These are phyloP conservation scores for Anolis sagrei DNA, from an alignment of 2,113 vertebrate species.

Conservation along the genomic window DNA sequence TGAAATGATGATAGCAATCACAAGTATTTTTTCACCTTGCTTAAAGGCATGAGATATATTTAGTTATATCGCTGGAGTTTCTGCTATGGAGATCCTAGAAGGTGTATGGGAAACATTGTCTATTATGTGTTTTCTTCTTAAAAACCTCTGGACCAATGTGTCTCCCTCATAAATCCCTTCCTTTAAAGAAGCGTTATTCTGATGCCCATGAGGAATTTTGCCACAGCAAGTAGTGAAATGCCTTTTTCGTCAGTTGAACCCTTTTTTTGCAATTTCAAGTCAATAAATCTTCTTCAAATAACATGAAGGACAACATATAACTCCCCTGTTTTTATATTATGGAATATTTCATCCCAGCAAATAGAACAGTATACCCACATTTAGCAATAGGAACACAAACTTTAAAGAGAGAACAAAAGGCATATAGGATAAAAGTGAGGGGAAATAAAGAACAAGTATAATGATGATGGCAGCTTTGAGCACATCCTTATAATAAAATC, in stretches of 20 bases:
- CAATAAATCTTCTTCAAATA: background rate
- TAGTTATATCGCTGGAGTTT: slow-evolving; percentile 1
- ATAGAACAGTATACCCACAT: background rate
- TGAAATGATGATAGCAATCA: too few relatives aligned
- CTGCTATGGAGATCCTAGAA: background rate
- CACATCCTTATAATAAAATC: background rate
- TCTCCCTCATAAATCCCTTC: background rate
- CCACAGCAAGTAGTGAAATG: slow-evolving; percentile 36
- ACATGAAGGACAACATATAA: background rate
- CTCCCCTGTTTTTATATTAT: background rate
- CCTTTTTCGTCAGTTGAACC: background rate
- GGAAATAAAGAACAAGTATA: background rate
- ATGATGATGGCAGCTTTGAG: background rate
- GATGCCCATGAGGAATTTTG: background rate
- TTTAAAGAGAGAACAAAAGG: background rate
- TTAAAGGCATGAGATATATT: slow-evolving; percentile 16
- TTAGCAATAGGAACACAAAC: background rate
- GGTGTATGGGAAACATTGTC: slow-evolving; percentile 17
- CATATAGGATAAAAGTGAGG: background rate
- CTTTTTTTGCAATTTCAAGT: background rate
- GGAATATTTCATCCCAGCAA: background rate
- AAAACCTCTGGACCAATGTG: slow-evolving; percentile 60
- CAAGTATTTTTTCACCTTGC: background rate
- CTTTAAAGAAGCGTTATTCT: background rate
- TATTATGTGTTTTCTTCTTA: slow-evolving; percentile 57